Percentiles rank a stretch among this genome's conserved stretches.
phyloP scores from a whole-genome alignment of 1,140 invertebrate genomes.

The Drosophila ficusphila region DNA sequence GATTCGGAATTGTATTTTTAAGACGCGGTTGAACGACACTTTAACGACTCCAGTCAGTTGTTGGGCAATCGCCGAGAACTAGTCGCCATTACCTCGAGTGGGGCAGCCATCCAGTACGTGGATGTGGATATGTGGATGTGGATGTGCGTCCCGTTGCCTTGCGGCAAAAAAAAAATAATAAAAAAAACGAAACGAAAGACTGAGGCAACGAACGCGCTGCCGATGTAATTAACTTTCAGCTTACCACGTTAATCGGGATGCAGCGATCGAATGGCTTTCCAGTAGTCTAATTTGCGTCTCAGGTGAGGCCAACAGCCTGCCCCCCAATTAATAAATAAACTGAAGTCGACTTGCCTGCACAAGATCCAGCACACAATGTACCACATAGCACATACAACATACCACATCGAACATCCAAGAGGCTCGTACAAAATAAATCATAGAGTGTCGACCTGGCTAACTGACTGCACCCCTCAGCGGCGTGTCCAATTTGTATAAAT shows the following conservation, averaged over 20 bases:
- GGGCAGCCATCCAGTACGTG: conserved; percentile 12
- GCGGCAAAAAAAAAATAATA: too few species aligned
- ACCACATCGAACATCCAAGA: too few species aligned
- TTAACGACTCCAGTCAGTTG: conserved; percentile 40
- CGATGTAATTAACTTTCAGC: conserved; percentile 60
- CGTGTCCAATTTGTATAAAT: conserved; percentile 66
- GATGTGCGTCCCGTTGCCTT: conserved; percentile 30
- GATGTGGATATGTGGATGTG: conserved; percentile 9
- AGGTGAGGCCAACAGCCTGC: conserved; percentile 42
- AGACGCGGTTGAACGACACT: conserved; percentile 69
- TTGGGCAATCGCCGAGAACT: conserved; percentile 61
- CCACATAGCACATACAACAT: too few species aligned
- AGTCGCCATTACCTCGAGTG: conserved; percentile 44
- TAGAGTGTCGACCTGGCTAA: conserved; percentile 11
- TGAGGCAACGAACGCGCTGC: conserved; percentile 47
- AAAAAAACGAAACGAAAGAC: conserved; percentile 73
- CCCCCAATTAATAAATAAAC: conserved; percentile 55
- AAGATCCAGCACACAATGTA: too few species aligned
- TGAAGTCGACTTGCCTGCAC: conserved; percentile 22
- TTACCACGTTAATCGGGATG: conserved; percentile 50
- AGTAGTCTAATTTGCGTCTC: conserved; percentile 67
- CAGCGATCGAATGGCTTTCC: conserved; percentile 49
- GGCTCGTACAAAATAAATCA: conserved; percentile 47
- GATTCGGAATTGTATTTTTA: conserved; percentile 60
- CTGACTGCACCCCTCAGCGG: conserved; percentile 53